A percentile compares a stretch with the other conserved stretches of the same genome.
These are phyloP conservation scores for Pithys albifrons DNA, from an alignment of 2,113 vertebrate species.

Conservation along the genomic window DNA sequence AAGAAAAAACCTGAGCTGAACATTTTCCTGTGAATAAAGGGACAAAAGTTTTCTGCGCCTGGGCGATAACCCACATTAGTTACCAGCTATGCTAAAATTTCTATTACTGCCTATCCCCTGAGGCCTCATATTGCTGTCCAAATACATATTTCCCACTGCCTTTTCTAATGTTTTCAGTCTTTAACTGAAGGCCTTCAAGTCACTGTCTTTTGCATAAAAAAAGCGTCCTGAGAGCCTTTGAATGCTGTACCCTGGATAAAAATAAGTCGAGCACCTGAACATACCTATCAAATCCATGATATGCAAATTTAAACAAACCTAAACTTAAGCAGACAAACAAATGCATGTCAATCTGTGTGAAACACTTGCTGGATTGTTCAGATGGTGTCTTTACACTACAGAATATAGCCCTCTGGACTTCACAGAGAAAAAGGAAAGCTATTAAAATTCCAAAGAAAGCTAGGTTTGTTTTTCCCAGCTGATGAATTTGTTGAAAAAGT, in stretches of 20 bases:
- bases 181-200: not conserved
- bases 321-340: not conserved
- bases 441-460: not conserved
- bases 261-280: not conserved
- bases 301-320: not conserved
- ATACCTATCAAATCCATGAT: not conserved
- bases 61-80: not conserved
- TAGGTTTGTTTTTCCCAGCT: not conserved
- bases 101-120: not conserved
- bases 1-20: not conserved
- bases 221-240: not conserved
- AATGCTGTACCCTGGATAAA: not conserved
- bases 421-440: not conserved
- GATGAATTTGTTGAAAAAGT: slow-evolving; percentile 1
- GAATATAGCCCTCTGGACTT: not conserved
- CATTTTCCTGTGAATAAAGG: not conserved
- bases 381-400: not conserved
- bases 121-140: not conserved
- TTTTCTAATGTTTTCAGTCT: not conserved
- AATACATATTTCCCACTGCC: not conserved
- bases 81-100: not conserved
- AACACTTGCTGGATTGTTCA: not conserved
- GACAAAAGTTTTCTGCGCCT: not conserved
- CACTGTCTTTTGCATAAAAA: not conserved
- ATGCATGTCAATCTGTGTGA: not conserved